Conservation (phyloP, 1,140 invertebrate species). For the Hydropsyche tenuis region DNA sequence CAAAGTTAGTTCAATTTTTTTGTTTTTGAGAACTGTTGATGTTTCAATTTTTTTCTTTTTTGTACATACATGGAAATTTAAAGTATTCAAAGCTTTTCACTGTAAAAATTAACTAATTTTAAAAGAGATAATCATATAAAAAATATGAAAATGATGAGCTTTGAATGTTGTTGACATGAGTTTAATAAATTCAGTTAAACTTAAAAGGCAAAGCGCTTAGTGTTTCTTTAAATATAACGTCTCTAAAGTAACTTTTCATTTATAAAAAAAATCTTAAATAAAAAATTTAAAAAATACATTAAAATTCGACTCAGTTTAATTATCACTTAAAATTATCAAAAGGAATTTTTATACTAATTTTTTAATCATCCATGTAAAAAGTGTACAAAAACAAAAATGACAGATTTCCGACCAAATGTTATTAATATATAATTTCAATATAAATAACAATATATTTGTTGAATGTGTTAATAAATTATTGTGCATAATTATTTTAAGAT, state of each 20-base stretch:
- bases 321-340: no score
- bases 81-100: slow-evolving; percentile 14
- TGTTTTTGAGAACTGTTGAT: neutral
- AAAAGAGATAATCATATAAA: neutral
- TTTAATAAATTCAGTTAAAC: neutral
- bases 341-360: neutral
- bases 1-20: slow-evolving; percentile 32
- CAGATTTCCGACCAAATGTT: no score
- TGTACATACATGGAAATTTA: neutral
- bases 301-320: no score
- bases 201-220: neutral
- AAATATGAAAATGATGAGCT: slow-evolving; percentile 37
- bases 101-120: slow-evolving; percentile 9
- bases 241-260: slow-evolving; percentile 1
- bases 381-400: no score
- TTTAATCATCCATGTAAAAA: no score
- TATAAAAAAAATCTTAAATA: neutral
- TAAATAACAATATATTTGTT: no score
- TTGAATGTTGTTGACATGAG: slow-evolving; percentile 36
- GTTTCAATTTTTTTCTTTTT: neutral
- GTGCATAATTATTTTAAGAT: no score
- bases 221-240: neutral
- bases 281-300: no score
- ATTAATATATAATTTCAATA: no score
- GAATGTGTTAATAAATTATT: no score